A percentile compares a stretch with the other conserved stretches of the same genome.
phyloP scores from a whole-genome alignment of 1,140 invertebrate species.

The Brachionus rotundiformis region DNA sequence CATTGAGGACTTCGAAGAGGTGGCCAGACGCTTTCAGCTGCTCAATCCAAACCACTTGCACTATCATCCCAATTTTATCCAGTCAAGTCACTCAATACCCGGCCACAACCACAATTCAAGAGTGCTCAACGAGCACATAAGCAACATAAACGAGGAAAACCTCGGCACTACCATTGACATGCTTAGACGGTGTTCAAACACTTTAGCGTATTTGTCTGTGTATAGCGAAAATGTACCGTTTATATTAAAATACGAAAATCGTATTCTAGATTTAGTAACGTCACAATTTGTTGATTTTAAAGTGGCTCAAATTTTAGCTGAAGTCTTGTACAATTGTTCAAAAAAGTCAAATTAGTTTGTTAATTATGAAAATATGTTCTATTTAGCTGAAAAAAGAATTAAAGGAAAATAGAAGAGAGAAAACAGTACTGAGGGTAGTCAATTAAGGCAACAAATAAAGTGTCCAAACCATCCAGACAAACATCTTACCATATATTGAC shows the following conservation, averaged over 20 bases:
- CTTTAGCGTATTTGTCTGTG: background rate
- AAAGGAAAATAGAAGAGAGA: background rate
- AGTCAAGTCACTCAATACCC: background rate
- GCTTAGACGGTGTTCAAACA: background rate
- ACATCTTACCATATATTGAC: no score
- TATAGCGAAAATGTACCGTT: constrained; percentile 28
- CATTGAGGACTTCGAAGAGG: constrained; percentile 44
- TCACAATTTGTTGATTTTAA: constrained; percentile 49
- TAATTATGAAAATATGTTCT: background rate
- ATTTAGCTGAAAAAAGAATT: no score
- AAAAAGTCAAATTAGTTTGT: background rate
- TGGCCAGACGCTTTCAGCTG: background rate
- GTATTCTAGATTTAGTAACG: constrained; percentile 49
- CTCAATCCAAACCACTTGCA: background rate
- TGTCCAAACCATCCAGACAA: no score
- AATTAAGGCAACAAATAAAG: background rate
- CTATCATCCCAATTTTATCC: constrained; percentile 6
- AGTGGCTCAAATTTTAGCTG: constrained; percentile 47
- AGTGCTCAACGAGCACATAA: background rate
- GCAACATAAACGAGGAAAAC: constrained; percentile 26
- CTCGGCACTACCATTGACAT: constrained; percentile 48
- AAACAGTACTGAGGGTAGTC: background rate
- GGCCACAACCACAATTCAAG: background rate
- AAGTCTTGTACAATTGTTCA: constrained; percentile 51
- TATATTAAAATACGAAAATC: constrained; percentile 46